Percentiles rank a stretch among this genome's conserved stretches.
phyloP scores from a whole-genome alignment of 2,113 vertebrate genomes.

The Nestor notabilis region DNA sequence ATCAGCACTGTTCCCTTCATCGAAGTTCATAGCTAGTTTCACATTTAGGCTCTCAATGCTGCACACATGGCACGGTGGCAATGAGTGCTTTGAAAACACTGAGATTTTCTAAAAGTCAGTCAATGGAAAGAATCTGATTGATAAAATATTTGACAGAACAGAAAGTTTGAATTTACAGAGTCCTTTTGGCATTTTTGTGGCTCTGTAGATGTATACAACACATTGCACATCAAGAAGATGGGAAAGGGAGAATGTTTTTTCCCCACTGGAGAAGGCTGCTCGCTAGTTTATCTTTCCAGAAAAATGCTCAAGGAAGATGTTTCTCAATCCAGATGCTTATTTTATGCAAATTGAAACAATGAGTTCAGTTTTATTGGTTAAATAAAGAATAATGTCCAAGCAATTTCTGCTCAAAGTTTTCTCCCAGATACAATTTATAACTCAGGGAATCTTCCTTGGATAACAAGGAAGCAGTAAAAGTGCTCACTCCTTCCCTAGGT shows the following conservation, averaged over 20 bases:
- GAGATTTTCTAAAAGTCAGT: background rate
- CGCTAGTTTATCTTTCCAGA: background rate
- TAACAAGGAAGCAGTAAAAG: background rate
- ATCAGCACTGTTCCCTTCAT: background rate
- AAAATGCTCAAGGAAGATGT: background rate
- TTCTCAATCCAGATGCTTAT: slow-evolving; percentile 8
- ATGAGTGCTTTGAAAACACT: background rate
- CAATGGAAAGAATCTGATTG: background rate
- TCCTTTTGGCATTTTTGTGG: background rate
- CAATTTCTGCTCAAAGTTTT: background rate
- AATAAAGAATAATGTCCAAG: slow-evolving; percentile 30
- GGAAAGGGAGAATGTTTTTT: background rate
- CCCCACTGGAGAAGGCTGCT: background rate
- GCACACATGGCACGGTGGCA: background rate
- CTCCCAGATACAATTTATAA: slow-evolving; percentile 7
- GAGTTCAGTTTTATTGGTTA: slow-evolving; percentile 9
- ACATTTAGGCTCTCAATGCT: background rate
- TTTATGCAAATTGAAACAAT: slow-evolving; percentile 51
- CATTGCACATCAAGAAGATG: background rate
- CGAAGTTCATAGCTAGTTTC: background rate
- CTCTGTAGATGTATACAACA: background rate
- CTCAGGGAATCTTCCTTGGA: background rate
- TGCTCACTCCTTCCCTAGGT: background rate
- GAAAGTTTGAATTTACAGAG: background rate
- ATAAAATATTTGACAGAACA: background rate